These are phyloP conservation scores for Dasyprocta punctata DNA, from an alignment of 2,113 vertebrate genomes.

Conservation along the genomic window DNA sequence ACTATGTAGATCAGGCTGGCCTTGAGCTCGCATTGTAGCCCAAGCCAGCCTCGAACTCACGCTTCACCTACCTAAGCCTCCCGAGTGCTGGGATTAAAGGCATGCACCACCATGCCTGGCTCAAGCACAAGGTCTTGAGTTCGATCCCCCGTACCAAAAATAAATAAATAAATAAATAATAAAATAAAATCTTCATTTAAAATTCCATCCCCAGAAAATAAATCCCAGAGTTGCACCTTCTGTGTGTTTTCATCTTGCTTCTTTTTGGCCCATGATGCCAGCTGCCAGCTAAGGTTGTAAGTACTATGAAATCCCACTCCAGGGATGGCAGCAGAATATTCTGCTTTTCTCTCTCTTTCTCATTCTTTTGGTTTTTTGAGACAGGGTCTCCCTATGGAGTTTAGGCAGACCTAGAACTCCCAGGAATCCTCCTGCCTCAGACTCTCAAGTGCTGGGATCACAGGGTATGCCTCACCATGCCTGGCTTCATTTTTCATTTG, in stretches of 20 bases:
- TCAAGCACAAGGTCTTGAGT: no score
- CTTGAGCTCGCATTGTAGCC: no score
- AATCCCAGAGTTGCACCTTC: not conserved
- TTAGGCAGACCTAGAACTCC: not conserved
- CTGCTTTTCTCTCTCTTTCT: not conserved
- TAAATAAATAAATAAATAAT: no score
- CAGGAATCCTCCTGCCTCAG: not conserved
- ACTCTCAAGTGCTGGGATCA: not conserved
- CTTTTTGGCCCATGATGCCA: not conserved
- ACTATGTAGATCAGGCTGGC: no score
- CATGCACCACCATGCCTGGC: no score
- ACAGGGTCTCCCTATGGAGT: not conserved
- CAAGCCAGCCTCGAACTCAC: no score
- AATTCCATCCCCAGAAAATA: not conserved
- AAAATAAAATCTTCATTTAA: not conserved
- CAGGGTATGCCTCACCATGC: not conserved
- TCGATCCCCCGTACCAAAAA: no score
- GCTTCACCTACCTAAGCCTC: no score
- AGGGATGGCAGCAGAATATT: no score
- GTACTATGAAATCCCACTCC: not conserved
- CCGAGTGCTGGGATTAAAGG: no score
- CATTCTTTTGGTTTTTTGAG: not conserved
- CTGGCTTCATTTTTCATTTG: not conserved
- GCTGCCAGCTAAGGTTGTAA: not conserved
- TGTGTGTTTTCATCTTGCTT: not conserved